phyloP scores from a whole-genome alignment of 2,888 invertebrate species.

The Athalia cordata region DNA sequence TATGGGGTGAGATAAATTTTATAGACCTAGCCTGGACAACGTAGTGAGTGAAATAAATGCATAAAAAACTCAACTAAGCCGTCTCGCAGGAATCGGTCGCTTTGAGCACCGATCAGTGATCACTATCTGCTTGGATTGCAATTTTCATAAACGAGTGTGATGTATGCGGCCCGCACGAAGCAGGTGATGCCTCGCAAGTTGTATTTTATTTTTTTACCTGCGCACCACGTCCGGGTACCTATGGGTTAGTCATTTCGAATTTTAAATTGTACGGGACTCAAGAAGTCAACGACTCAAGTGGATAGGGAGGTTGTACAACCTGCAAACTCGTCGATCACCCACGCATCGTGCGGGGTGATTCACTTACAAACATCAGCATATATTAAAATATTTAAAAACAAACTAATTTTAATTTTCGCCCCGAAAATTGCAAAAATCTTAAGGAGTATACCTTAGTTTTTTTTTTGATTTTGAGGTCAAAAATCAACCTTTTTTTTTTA shows the following conservation, averaged over 20 bases:
- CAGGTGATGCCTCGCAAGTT: constrained; percentile 18
- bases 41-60: too few species aligned
- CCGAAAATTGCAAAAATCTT: too few species aligned
- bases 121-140: constrained; percentile 23
- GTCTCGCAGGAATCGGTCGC: too few species aligned
- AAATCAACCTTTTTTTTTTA: too few species aligned
- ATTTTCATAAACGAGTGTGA: constrained; percentile 26
- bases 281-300: constrained; percentile 31
- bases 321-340: background rate
- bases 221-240: constrained; percentile 29
- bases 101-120: too few species aligned
- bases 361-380: background rate
- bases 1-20: too few species aligned
- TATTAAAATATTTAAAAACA: too few species aligned
- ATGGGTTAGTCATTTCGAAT: constrained; percentile 18
- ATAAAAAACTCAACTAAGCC: too few species aligned
- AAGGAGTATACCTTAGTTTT: too few species aligned
- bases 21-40: too few species aligned
- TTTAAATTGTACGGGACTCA: constrained; percentile 25
- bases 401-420: too few species aligned
- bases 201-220: background rate
- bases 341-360: background rate
- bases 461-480: too few species aligned
- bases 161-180: constrained; percentile 27
- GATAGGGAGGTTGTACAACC: background rate